These are phyloP conservation scores for Diadophis punctatus DNA, from an alignment of 2,113 vertebrate genomes.

Conservation along the genomic window DNA sequence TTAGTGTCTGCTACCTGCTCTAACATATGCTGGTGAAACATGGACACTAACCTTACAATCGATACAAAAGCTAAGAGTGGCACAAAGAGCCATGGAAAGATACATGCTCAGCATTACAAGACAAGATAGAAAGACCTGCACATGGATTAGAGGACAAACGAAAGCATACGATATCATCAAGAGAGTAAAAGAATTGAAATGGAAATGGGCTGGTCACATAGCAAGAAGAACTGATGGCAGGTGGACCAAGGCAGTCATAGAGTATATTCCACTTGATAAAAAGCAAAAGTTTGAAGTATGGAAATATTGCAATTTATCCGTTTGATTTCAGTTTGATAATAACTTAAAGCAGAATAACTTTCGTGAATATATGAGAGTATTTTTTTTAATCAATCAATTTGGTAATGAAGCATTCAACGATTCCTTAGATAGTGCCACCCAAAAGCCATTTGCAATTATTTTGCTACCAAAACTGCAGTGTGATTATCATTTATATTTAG, in stretches of 20 bases:
- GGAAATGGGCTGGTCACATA: background rate
- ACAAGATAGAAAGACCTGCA: background rate
- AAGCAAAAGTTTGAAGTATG: background rate
- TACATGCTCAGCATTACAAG: background rate
- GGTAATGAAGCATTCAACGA: background rate
- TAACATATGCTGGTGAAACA: background rate
- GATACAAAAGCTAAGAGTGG: background rate
- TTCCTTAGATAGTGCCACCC: slow-evolving; percentile 2
- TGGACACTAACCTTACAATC: background rate
- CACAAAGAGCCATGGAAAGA: background rate
- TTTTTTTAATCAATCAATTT: background rate
- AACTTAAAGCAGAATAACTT: background rate
- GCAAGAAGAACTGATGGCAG: background rate
- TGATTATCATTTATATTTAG: slow-evolving; percentile 26
- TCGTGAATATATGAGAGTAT: background rate
- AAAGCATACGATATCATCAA: background rate
- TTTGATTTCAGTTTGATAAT: background rate
- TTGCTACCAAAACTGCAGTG: slow-evolving; percentile 12
- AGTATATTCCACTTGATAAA: background rate
- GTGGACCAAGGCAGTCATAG: background rate
- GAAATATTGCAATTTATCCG: background rate
- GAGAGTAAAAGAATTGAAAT: background rate
- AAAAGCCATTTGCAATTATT: background rate
- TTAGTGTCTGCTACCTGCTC: background rate
- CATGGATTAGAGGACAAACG: background rate